These are phyloP conservation scores for Eulemur albifrons DNA, from an alignment of 2,797 vertebrate genomes.

Conservation along the genomic window DNA sequence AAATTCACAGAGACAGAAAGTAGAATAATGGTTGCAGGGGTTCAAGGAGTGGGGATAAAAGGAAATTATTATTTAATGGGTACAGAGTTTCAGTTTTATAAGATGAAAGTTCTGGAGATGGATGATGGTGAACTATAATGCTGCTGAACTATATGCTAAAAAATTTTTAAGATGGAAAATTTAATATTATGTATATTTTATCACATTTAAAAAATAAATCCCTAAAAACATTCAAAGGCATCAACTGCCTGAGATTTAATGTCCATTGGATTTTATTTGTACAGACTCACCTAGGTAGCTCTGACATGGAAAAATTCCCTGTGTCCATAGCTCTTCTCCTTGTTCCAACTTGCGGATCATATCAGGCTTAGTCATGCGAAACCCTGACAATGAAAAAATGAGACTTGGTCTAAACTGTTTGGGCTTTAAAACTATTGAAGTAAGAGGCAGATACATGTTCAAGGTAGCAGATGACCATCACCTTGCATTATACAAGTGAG, in stretches of 20 bases:
- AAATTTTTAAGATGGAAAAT: background rate
- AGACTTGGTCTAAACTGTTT: slow-evolving; percentile 33
- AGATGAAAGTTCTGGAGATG: background rate
- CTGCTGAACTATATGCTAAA: background rate
- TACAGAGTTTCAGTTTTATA: background rate
- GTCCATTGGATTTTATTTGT: background rate
- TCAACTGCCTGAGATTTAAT: background rate
- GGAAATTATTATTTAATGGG: background rate
- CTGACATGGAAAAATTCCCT: slow-evolving; percentile 64
- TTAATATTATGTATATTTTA: background rate
- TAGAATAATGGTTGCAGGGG: background rate
- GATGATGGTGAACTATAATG: background rate
- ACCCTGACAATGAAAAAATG: slow-evolving; percentile 65
- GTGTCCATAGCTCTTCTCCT: slow-evolving; percentile 72
- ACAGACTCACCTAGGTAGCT: slow-evolving; percentile 63
- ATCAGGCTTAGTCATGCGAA: slow-evolving; percentile 71
- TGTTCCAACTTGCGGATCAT: slow-evolving; percentile 73
- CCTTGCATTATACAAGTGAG: background rate
- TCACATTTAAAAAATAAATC: background rate
- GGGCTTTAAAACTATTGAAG: slow-evolving; percentile 29
- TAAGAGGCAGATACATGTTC: background rate
- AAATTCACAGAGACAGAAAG: background rate
- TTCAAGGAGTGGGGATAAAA: background rate
- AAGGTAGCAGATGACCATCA: slow-evolving; percentile 12
- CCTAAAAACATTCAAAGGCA: background rate